Base-by-base conservation (phyloP, 92 coral and sea anemone genomes). In the Hydrozoanthus gracilis region DNA sequence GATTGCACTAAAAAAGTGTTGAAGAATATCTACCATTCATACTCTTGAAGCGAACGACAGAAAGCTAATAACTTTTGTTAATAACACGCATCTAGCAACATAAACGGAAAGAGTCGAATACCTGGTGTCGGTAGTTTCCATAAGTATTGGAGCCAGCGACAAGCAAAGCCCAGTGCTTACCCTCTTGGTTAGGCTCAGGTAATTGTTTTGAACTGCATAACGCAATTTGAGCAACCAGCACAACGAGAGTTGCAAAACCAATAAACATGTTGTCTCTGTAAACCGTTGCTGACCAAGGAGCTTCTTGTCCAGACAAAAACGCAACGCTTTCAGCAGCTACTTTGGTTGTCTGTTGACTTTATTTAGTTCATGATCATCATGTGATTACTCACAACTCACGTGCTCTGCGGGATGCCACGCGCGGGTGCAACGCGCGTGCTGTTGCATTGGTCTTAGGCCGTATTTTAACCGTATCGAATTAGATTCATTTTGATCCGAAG, bases 111-210 rank as follows among this genome's bases (percentile, higher is more conserved):
- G 39, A 27, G 39, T 27, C 39, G 39, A 10, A 13, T 93, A 95
- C 98, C 98, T 96, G 98, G 70, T 96, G 98, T 6, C 98, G 78
- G 88, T 96, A 96, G 86, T 96, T 96, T 3, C 68, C 92, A 91
- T 95, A 96, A 51, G 90, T 62, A 47, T 73, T 89, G 1, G 98
- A 96, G 4, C 98, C 98, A 14, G 98, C 98, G 2, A 93, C 93
- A 2, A 96, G 83, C 27, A 96, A 85, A 6, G 92, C 98, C 98
- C 98, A 96, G 49, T 95, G 98, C 83, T 94, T 96, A 10, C 91
- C 91, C 69, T 92, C 90, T 39, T 69, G 73, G 52, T 17, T 66
- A 6, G 51, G 52, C 62, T 20, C 35, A 3, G 78, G 48, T 16
- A 56, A 17, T 7, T 18, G 80, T 44, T n/a, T 46, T 9, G 73